These are phyloP conservation scores for Leptestheria dahalacensis DNA, from an alignment of 1,140 invertebrate species.

Conservation along the genomic window DNA sequence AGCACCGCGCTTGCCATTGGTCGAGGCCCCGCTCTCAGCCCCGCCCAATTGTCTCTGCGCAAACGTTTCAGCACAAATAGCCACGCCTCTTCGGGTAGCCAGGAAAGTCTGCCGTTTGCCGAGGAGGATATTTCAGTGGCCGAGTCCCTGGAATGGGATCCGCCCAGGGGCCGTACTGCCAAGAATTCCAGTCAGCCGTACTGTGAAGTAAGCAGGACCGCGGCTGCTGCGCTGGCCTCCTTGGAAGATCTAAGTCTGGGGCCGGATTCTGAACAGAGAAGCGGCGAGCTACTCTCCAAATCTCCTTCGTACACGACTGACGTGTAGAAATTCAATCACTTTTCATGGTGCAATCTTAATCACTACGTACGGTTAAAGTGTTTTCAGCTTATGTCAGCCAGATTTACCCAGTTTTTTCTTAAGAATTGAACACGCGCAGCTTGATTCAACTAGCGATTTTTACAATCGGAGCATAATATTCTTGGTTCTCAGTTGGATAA, in stretches of 20 bases:
- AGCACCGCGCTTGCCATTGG: not conserved
- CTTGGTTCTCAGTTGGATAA: too few species aligned
- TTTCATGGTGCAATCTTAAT: too few species aligned
- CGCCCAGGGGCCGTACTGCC: not conserved
- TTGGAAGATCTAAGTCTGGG: conserved; percentile 7
- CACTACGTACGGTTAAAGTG: too few species aligned
- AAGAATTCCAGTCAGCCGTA: conserved; percentile 2
- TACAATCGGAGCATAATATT: too few species aligned
- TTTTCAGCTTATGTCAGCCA: too few species aligned
- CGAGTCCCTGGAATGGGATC: conserved; percentile 4
- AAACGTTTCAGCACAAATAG: not conserved
- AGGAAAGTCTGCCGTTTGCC: conserved; percentile 6
- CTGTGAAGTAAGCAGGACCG: conserved; percentile 2
- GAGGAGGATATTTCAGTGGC: conserved; percentile 2
- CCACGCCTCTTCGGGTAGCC: conserved; percentile 1
- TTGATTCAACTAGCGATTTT: too few species aligned
- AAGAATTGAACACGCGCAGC: too few species aligned
- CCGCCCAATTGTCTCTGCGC: not conserved
- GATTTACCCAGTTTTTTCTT: too few species aligned
- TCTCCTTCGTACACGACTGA: not conserved
- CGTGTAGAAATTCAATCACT: not conserved
- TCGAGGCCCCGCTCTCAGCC: conserved; percentile 7
- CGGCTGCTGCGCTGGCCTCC: conserved; percentile 1
- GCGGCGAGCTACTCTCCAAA: not conserved
- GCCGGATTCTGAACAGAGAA: not conserved